These are phyloP conservation scores for Sarcophaga carnaria DNA, from an alignment of 2,888 invertebrate species.

Conservation along the genomic window DNA sequence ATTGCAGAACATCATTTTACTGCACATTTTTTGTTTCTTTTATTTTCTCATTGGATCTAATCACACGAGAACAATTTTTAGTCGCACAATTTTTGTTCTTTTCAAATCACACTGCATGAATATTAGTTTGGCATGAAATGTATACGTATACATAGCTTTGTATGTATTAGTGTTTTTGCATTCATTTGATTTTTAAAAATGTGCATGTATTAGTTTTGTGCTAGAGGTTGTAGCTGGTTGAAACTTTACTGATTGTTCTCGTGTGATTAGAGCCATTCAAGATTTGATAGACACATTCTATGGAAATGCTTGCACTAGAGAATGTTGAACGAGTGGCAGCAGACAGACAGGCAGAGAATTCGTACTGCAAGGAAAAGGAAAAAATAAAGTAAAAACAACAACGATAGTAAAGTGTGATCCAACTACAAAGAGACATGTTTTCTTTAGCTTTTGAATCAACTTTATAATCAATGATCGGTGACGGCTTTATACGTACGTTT, in stretches of 20 bases:
- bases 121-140: no score
- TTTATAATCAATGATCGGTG: slow-evolving; percentile 62
- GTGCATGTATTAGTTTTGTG: no score
- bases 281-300: slow-evolving; percentile 22
- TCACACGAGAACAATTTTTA: no score
- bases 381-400: background rate
- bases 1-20: slow-evolving; percentile 24
- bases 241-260: no score
- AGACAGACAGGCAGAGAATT: slow-evolving; percentile 32
- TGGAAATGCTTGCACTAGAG: slow-evolving; percentile 2
- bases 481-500: slow-evolving; percentile 41
- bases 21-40: background rate
- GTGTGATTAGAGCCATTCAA: background rate
- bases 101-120: no score
- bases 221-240: no score
- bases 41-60: background rate
- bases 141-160: no score
- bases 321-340: background rate
- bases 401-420: slow-evolving; percentile 47
- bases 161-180: no score
- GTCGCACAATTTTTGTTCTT: no score
- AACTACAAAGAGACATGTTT: slow-evolving; percentile 17
- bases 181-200: no score
- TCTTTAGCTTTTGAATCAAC: slow-evolving; percentile 33
- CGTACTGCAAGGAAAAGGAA: slow-evolving; percentile 1